Percentiles rank a stretch among this genome's conserved stretches.
Evolutionary conservation across 2,113 vertebrate species (phyloP).

Genomic region (Camarhynchus parvulus): DNA sequence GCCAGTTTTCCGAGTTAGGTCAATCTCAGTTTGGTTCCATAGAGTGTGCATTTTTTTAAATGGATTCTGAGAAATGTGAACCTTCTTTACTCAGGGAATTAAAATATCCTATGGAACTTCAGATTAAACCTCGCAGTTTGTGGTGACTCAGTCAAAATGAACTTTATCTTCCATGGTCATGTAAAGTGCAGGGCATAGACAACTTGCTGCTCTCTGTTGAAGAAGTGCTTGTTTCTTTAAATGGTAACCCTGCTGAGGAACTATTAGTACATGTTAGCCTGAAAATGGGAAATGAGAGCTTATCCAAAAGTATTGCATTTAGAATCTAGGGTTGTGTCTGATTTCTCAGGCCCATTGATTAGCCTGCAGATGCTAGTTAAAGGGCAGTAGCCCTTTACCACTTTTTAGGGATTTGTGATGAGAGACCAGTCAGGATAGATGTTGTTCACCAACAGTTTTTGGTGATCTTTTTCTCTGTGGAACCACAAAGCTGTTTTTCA

Average conservation of each 20-base stretch:
- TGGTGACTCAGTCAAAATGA: background rate
- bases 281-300: background rate
- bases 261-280: background rate
- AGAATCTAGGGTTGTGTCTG: background rate
- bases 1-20: background rate
- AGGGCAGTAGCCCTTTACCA: background rate
- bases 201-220: background rate
- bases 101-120: background rate
- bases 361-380: background rate
- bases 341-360: background rate
- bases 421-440: background rate
- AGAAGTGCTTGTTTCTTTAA: background rate
- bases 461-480: background rate
- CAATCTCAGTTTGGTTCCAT: background rate
- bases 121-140: background rate
- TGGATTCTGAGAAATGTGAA: background rate
- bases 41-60: accelerated
- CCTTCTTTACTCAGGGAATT: background rate
- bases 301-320: background rate
- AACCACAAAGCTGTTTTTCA: background rate
- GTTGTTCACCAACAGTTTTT: background rate
- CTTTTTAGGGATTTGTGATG: background rate
- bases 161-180: background rate
- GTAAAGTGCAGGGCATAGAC: background rate
- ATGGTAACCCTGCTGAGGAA: background rate